phyloP scores from a whole-genome alignment of 2,888 invertebrate genomes.

The Opisthograptis luteolata region DNA sequence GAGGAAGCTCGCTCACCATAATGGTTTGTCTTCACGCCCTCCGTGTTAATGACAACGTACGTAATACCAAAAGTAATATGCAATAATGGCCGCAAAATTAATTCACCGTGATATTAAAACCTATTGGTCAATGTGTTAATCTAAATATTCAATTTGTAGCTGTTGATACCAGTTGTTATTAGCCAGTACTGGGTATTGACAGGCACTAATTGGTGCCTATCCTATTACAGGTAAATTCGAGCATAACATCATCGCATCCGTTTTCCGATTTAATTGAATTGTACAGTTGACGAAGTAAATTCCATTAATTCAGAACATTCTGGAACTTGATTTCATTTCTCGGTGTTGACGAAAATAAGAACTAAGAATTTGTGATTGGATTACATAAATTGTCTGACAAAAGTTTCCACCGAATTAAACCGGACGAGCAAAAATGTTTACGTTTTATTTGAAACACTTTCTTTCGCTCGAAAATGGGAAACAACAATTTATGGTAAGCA shows the following conservation, averaged over 20 bases:
- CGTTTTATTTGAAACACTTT: slow-evolving; percentile 42
- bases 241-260: neutral
- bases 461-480: slow-evolving; percentile 31
- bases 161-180: slow-evolving; percentile 16
- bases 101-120: neutral
- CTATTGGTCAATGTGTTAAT: neutral
- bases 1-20: slow-evolving; percentile 42
- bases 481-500: slow-evolving; percentile 28
- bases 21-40: slow-evolving; percentile 41
- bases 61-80: slow-evolving; percentile 46
- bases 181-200: slow-evolving; percentile 10
- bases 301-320: slow-evolving; percentile 16
- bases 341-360: slow-evolving; percentile 31
- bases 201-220: slow-evolving; percentile 9
- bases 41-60: slow-evolving; percentile 45
- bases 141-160: neutral
- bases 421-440: slow-evolving; percentile 41
- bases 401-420: slow-evolving; percentile 43
- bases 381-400: slow-evolving; percentile 40
- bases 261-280: slow-evolving; percentile 3
- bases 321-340: slow-evolving; percentile 16
- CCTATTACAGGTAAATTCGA: no score
- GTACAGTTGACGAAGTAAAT: slow-evolving; percentile 3
- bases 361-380: slow-evolving; percentile 40
- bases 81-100: slow-evolving; percentile 18